Base-by-base conservation (phyloP, 23 tunicate genomes). In the Aplidium turbinatum region DNA sequence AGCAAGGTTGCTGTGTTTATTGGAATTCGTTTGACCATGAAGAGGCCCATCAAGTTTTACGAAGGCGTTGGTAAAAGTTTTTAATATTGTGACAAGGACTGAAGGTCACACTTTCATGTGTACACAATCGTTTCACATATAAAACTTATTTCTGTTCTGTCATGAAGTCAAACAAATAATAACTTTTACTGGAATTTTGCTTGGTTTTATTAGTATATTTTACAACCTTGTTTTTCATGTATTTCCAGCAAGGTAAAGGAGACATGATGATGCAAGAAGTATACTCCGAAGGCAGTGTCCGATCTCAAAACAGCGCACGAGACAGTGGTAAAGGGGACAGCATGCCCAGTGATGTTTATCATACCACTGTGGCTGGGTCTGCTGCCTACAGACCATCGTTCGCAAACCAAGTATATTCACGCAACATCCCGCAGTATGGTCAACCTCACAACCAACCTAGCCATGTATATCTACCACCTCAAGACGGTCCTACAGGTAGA, bases 251-350 rank as follows among this genome's bases (percentile, higher is more conserved):
- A 16, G 50, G 50, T 9, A 16, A 42, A 42, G 13, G 16, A 11
- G 16, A 9, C 13, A 11, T 9, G 13, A 42, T 42, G 50, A 42
- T 42, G 50, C 50, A 42, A 16, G 13, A 16, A 42, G 13, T 9
- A 16, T 16, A 16, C 13, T 42, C 50, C 13, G 50, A 9, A 9
- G 89, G 77, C 16, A 83, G 89, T 24, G 82, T 65, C 0, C 79
- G 26, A 0, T 83, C 89, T 4, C 89, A 66, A 23, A 68, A 68
- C 67, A 72, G 75, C 34, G 82, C 71, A 20, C 61, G 63, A 38
- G 89, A 83, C 76, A 82, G 88, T 30, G 96, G 96, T 0, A 88
- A 87, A 0, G 96, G 96, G 2, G 96, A 88, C 46, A 88, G 96
- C 55, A 73, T 88, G 72, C 82, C 83, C 1, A 75, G 78, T 54